Conservation (phyloP, 2,888 invertebrate genomes). For the Drosophila pseudotalamancana region DNA sequence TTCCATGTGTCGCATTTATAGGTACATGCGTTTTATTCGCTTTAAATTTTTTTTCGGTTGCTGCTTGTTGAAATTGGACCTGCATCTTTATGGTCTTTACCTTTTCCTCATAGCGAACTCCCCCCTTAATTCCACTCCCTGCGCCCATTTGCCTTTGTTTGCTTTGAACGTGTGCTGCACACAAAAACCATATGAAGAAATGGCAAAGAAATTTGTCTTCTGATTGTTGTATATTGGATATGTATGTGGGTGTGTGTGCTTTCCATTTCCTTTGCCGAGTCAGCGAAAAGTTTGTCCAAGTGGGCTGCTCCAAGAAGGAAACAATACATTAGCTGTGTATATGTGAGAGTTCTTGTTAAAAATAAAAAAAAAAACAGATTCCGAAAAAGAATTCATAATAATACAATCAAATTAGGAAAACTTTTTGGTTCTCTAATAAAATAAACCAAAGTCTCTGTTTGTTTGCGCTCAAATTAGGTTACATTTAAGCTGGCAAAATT, state of each 20-base stretch:
- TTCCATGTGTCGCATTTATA: slow-evolving; percentile 61
- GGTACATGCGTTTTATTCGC: slow-evolving; percentile 41
- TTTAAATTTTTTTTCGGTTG: slow-evolving; percentile 4
- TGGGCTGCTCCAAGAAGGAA: slow-evolving; percentile 35
- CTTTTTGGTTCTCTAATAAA: slow-evolving; percentile 15
- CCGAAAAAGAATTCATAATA: neutral
- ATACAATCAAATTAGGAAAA: slow-evolving; percentile 28
- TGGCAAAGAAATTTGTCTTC: slow-evolving; percentile 44
- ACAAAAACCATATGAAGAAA: slow-evolving; percentile 40
- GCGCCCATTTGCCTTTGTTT: slow-evolving; percentile 20
- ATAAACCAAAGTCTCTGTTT: slow-evolving; percentile 6
- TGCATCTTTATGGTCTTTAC: slow-evolving; percentile 63
- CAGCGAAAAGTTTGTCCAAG: slow-evolving; percentile 42
- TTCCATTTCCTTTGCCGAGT: slow-evolving; percentile 32
- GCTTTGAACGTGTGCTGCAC: slow-evolving; percentile 62
- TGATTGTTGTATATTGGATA: slow-evolving; percentile 13
- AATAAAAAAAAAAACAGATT: neutral
- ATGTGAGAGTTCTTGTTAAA: neutral
- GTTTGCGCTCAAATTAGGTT: neutral
- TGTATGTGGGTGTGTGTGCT: neutral
- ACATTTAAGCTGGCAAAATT: neutral
- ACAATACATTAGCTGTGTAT: slow-evolving; percentile 28
- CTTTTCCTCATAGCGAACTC: slow-evolving; percentile 21
- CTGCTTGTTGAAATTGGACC: slow-evolving; percentile 56
- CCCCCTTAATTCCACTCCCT: neutral